phyloP scores from a whole-genome alignment of 2,888 invertebrate species.

The Zygogramma bicolorata region DNA sequence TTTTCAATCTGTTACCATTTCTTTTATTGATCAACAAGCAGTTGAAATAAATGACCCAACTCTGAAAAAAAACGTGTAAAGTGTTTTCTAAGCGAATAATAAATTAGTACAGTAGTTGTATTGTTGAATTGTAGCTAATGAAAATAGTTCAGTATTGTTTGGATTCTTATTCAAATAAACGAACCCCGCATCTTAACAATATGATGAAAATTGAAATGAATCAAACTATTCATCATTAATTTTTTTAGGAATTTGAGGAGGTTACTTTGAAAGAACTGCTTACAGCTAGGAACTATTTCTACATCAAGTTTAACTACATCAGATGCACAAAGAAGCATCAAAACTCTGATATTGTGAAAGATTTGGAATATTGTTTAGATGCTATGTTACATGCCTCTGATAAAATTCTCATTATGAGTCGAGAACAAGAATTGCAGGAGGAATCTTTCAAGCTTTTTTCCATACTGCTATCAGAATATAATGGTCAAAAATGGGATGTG shows the following conservation, averaged over 20 bases:
- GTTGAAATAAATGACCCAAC: too few species aligned
- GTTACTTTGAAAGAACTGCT: constrained; percentile 14
- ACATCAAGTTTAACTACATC: constrained; percentile 19
- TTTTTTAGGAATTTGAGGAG: constrained; percentile 14
- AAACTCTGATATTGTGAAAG: constrained; percentile 14
- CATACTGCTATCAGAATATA: constrained; percentile 18
- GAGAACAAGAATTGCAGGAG: constrained; percentile 10
- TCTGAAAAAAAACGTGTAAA: too few species aligned
- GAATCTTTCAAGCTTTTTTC: constrained; percentile 31
- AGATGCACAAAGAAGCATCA: constrained; percentile 9
- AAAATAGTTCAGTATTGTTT: too few species aligned
- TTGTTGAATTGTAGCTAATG: too few species aligned
- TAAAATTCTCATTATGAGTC: constrained; percentile 15
- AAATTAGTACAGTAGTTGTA: too few species aligned
- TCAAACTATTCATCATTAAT: neutral
- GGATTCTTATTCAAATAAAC: too few species aligned
- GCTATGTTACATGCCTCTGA: constrained; percentile 16
- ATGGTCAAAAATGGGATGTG: constrained; percentile 10
- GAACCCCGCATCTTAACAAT: too few species aligned
- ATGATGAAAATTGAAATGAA: too few species aligned
- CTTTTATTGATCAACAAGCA: too few species aligned
- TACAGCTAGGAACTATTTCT: constrained; percentile 20
- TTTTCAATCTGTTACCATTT: too few species aligned
- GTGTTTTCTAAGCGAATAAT: too few species aligned
- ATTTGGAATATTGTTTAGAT: neutral